phyloP scores from a whole-genome alignment of 2,797 vertebrate species.

The Tamandua tetradactyla region DNA sequence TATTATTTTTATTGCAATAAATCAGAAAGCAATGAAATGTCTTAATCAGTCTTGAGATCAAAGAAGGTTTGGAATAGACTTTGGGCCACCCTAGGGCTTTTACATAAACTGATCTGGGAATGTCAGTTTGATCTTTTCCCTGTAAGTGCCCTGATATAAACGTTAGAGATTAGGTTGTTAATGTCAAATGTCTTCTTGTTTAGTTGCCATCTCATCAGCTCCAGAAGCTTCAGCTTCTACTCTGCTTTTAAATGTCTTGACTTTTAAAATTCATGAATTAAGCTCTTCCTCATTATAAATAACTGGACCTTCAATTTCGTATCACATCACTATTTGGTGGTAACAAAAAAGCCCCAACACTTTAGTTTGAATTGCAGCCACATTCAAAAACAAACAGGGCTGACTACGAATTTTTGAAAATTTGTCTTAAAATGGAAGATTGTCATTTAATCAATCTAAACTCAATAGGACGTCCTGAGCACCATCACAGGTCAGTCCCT shows the following conservation, averaged over 20 bases:
- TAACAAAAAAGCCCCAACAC: not conserved
- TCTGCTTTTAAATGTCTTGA: not conserved
- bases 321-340: not conserved
- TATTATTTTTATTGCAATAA: not conserved
- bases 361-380: not conserved
- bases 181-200: not conserved
- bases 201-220: not conserved
- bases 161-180: not conserved
- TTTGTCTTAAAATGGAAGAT: not conserved
- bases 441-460: not conserved
- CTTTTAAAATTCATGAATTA: not conserved
- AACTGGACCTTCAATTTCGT: not conserved
- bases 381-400: not conserved
- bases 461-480: not conserved
- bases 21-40: not conserved
- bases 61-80: not conserved
- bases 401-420: not conserved
- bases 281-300: not conserved
- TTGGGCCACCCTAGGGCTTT: not conserved
- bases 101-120: not conserved
- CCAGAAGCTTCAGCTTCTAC: not conserved
- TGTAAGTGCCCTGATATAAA: not conserved
- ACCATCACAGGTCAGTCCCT: fast-evolving
- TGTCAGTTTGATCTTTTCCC: no score
- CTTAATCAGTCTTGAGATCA: not conserved